Percentiles rank a stretch among this genome's conserved stretches.
Conservation (phyloP, 2,113 vertebrate genomes). For the Pedionomus torquatus region DNA sequence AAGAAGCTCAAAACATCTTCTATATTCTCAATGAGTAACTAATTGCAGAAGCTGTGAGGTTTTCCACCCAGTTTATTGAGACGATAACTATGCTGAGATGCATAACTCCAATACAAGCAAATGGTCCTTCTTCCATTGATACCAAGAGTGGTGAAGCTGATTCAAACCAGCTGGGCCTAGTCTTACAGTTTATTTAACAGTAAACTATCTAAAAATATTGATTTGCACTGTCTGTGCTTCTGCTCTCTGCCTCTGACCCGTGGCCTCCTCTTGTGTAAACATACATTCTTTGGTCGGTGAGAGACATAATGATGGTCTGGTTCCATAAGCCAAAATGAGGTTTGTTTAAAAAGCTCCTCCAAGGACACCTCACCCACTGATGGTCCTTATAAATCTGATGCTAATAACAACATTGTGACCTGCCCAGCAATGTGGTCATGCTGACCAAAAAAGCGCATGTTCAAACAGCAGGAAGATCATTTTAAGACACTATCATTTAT, state of each 20-base stretch:
- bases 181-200: constrained; percentile 61
- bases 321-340: constrained; percentile 46
- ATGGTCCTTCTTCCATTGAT: neutral
- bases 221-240: constrained; percentile 67
- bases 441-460: neutral
- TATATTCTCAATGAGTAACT: neutral
- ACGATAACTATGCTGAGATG: neutral
- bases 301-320: constrained; percentile 50
- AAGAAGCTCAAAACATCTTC: neutral
- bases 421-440: neutral
- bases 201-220: constrained; percentile 69
- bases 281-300: constrained; percentile 44
- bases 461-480: neutral
- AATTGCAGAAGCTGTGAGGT: neutral
- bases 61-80: neutral
- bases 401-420: constrained; percentile 6
- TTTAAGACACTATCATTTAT: neutral
- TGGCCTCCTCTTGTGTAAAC: constrained; percentile 66
- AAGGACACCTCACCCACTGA: constrained; percentile 34
- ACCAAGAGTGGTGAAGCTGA: constrained; percentile 14
- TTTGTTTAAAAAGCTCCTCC: constrained; percentile 64
- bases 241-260: constrained; percentile 56
- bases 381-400: constrained; percentile 39
- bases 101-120: neutral
- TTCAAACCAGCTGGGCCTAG: constrained; percentile 30